Base-by-base conservation (phyloP, 92 coral and sea anemone genomes). In the Hydrozoanthus gracilis region DNA sequence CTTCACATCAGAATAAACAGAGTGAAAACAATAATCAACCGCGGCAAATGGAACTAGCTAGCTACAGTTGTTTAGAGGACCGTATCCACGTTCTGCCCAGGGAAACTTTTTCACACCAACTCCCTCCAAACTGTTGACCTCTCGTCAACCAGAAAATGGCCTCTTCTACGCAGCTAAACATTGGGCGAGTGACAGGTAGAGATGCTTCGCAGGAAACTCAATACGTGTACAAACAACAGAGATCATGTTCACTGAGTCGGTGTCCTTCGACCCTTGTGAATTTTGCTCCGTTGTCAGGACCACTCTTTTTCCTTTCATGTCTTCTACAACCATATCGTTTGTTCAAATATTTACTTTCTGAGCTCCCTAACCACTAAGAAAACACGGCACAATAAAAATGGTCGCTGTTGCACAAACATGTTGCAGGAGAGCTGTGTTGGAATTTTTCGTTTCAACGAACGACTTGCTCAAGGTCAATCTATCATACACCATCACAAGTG, bases 231-330 rank as follows among this genome's bases (percentile, higher is more conserved):
- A 80, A 67, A 48, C 56, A 11, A 44, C 17, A 18, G 18, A 50
- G 72, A 80, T 80, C 85, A 80, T 18, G 84, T 80, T 80, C 60
- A 64, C 46, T 35, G 73, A 79, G 45, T 44, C 14, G 56, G 17
- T 66, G 73, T 48, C 52, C 73, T 62, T 48, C 75, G 61, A 65
- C 75, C 47, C n/a, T 16, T 7, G 74, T 14, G 51, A 80, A 48
- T 48, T 80, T 61, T 64, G 62, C 45, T 80, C 75, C 6, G 62
- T 18, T 48, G 35, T 14, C 45, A 8, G 49, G 44, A 56, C 35
- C 27, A 7, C 44, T 13, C 48, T 51, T 51, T 51, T 17, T 35
- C 44, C 27, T 8, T 2, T 4, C 73, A 3, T 7, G 47, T 27
- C 8, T 27, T 65, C 17, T 47, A 44, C 3, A 2, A 80, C n/a